Evolutionary conservation across 2,113 vertebrate genomes (phyloP), one percentile per base, ranked within the genome.

Genomic region (Prietella phreatophila): DNA sequence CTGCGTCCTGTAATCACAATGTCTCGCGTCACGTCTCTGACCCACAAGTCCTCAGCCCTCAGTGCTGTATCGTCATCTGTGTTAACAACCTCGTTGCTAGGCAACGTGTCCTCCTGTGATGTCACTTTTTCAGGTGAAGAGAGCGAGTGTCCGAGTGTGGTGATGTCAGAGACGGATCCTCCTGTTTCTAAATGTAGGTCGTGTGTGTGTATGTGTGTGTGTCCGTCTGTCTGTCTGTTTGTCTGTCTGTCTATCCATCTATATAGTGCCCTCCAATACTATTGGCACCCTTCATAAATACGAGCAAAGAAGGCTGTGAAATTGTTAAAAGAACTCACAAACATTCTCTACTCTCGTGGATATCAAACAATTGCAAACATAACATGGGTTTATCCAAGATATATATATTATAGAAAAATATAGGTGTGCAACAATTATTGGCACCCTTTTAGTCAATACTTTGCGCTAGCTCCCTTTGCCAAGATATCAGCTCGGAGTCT

Each of bases 51-150:
- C 53, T 91, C 93, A 25, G 91, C 92, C 50, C 76, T 91, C 15
- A 95, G 92, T 17, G 85, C 90, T 30, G 84, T 60, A 0, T 95
- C 71, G 0, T 94, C 95, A 2, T 95, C 94, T 5, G 87, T 82
- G 0, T 89, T 90, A 0, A 58, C 79, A 50, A 89, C 86, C 75
- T 92, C 91, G n/a, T 88, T 92, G 10, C 20, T 10, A 81, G 88
- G 91, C 91, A 96, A 95, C 71, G 82, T 93, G 89, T 19, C 89
- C 0, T 95, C 95, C 0, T 39, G 92, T 92, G 87, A 91, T 88
- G 91, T 93, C 13, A 91, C 91, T 0, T 84, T 88, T 13, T 73
- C 81, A 13, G 89, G 84, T 75, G 90, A 86, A 73, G 84, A 86
- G n/a, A 73, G 80, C 1, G 27, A 75, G 50, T 55, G 42, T 30